Evolutionary conservation across 2,113 vertebrate species (phyloP).

Genomic region (Melanerpes formicivorus): DNA sequence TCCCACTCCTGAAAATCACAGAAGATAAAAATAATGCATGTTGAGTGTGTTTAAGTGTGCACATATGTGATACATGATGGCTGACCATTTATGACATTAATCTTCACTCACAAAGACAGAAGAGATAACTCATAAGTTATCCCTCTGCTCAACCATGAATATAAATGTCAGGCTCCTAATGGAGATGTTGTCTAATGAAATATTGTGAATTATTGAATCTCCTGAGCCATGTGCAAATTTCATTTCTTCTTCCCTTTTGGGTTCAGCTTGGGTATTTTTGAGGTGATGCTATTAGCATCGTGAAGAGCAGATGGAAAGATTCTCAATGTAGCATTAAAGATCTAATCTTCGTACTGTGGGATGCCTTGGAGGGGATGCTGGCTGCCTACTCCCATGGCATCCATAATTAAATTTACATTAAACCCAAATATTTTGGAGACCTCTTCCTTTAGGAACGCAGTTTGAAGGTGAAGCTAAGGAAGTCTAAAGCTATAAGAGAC

Average conservation of each 20-base stretch:
- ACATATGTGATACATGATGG: slow-evolving; percentile 38
- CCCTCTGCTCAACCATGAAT: slow-evolving; percentile 63
- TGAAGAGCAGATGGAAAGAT: slow-evolving; percentile 13
- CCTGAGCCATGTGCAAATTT: slow-evolving; percentile 47
- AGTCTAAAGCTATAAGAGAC: background rate
- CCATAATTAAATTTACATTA: slow-evolving; percentile 37
- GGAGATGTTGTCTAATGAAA: slow-evolving; percentile 68
- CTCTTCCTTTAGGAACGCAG: background rate
- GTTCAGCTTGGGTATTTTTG: slow-evolving; percentile 30
- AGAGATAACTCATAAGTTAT: slow-evolving; percentile 64
- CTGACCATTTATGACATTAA: slow-evolving; percentile 66
- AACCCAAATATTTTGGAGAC: slow-evolving; percentile 2
- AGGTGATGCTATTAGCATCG: slow-evolving; percentile 29
- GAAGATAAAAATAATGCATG: slow-evolving; percentile 60
- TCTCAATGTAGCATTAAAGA: slow-evolving; percentile 8
- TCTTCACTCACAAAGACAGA: slow-evolving; percentile 68
- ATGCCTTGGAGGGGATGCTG: background rate
- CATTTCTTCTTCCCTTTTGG: slow-evolving; percentile 51
- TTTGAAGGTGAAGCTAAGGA: background rate
- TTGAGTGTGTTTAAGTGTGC: slow-evolving; percentile 22
- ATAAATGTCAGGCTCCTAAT: slow-evolving; percentile 65
- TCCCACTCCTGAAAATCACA: slow-evolving; percentile 19
- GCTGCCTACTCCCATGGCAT: slow-evolving; percentile 13
- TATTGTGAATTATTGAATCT: slow-evolving; percentile 35
- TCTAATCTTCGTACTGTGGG: background rate